These are phyloP conservation scores for Bombus haemorrhoidalis DNA, from an alignment of 1,140 invertebrate genomes.

Conservation along the genomic window DNA sequence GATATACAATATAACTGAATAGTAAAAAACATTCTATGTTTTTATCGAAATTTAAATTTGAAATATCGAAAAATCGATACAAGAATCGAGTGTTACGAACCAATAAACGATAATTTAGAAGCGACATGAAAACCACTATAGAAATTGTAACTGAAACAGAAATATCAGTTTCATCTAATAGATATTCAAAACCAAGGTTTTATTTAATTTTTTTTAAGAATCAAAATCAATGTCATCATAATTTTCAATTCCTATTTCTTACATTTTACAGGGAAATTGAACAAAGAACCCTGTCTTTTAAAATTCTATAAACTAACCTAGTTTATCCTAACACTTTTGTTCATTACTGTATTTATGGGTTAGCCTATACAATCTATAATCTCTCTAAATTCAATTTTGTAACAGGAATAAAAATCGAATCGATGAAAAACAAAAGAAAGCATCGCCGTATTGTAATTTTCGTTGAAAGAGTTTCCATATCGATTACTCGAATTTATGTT, in stretches of 20 bases:
- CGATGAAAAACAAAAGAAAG: neutral
- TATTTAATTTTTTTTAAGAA: neutral
- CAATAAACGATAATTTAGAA: neutral
- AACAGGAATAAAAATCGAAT: neutral
- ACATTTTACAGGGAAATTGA: neutral
- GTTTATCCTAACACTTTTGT: too few species aligned
- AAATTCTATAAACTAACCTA: too few species aligned
- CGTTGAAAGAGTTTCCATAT: neutral
- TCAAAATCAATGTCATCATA: neutral
- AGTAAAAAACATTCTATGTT: too few species aligned
- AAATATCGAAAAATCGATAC: too few species aligned
- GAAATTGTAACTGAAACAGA: neutral
- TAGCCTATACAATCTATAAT: too few species aligned
- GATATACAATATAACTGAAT: too few species aligned
- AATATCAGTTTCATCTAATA: neutral
- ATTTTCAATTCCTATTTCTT: neutral
- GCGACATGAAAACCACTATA: neutral
- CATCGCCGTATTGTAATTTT: neutral
- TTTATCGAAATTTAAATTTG: too few species aligned
- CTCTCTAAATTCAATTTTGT: too few species aligned
- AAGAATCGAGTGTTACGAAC: too few species aligned
- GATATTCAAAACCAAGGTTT: neutral
- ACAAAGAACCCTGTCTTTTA: neutral
- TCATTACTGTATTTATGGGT: too few species aligned
- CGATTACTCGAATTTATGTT: slow-evolving; percentile 58